Conservation (phyloP, 1,140 invertebrate species). For the Lamellibrachia luymesi region DNA sequence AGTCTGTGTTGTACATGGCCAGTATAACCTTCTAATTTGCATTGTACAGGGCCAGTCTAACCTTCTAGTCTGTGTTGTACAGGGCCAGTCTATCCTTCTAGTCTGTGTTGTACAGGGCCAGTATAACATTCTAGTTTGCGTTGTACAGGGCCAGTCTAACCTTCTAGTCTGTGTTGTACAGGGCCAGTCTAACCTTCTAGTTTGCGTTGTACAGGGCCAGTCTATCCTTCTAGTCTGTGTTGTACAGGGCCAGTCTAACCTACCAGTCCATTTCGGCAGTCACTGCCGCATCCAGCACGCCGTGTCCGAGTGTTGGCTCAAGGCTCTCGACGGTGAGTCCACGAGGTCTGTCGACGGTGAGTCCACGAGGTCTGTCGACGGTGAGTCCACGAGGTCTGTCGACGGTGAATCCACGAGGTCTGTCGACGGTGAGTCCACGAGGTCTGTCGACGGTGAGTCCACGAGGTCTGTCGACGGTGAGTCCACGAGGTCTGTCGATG, state of each 20-base stretch:
- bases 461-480: no score
- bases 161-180: background rate
- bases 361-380: no score
- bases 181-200: background rate
- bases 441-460: no score
- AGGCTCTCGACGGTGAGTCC: background rate
- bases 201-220: background rate
- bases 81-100: background rate
- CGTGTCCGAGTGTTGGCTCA: background rate
- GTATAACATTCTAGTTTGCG: background rate
- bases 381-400: no score
- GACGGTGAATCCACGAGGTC: no score
- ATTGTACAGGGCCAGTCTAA: background rate
- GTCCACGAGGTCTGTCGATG: no score
- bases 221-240: background rate
- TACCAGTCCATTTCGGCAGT: background rate
- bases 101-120: background rate
- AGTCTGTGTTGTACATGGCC: background rate
- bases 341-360: no score
- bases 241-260: background rate
- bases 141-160: background rate
- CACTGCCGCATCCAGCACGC: background rate
- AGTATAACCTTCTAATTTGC: background rate
- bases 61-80: background rate
- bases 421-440: no score